Evolutionary conservation across 2,888 invertebrate species (phyloP), one percentile per base, ranked within the genome.

Genomic region (Tenthredo scrophulariae): DNA sequence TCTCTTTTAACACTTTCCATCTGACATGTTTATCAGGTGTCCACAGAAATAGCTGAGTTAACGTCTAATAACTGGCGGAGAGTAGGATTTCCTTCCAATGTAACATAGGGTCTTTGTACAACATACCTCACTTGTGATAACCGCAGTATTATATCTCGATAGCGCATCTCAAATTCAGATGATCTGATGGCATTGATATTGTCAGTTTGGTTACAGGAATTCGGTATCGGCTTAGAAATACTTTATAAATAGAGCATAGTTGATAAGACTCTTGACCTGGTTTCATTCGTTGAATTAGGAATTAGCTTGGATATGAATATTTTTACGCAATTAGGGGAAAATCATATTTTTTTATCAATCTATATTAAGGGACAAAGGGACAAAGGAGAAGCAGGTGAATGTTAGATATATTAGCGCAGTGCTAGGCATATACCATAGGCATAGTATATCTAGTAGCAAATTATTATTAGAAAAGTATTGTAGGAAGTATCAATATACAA

Each of bases 21-120:
- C 62, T 1, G 29, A 67, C 43, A 43, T 46, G 29, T 65, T 46
- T 43, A 65, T 67, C 89, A 91, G 92, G 93, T 93, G 93, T 93
- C 92, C 93, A 93, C 92, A 89, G 80, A 86, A 88, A 90, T 91
- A 92, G 92, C 92, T 92, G 92, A 92, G 91, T 92, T 92, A 92
- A 91, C 15, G 4, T 50, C 15, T 33, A 7, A 29, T 50, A 10
- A 37, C 22, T 26, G 15, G 6, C 26, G 29, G 54, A 29, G n/a
- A 33, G 29, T 70, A 37, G 37, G 37, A 33, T 70, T 70, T 70
- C 9, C 33, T 70, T 70, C 37, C 70, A 70, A 70, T 70, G 13
- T 74, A 43, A 22, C 10, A 46, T 15, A 15, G 26, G n/a, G 29
- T n/a, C 29, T 77, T 29, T 26, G 50, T 9, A 33, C 29, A 77